These are phyloP conservation scores for Pseudoatta argentina DNA, from an alignment of 1,140 invertebrate species.

Conservation along the genomic window DNA sequence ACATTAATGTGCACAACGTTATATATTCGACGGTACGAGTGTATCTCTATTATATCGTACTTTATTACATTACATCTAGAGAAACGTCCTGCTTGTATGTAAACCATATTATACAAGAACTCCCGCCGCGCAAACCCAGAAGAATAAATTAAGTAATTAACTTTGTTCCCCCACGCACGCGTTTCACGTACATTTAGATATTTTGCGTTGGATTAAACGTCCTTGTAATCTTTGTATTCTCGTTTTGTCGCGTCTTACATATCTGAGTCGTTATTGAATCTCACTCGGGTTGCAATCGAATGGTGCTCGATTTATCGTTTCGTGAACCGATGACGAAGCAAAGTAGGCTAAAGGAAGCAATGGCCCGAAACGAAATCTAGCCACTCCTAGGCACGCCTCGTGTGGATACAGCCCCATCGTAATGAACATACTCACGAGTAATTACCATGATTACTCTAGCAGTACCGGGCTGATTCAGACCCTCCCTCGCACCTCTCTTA, in stretches of 20 bases:
- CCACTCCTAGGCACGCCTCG: conserved; percentile 69
- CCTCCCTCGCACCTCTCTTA: background rate
- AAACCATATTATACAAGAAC: conserved; percentile 11
- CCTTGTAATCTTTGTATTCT: background rate
- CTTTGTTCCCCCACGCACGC: background rate
- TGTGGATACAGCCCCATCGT: conserved; percentile 20
- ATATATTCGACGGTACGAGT: background rate
- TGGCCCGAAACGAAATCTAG: conserved; percentile 70
- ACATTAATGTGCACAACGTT: conserved; percentile 44
- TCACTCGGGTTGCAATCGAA: background rate
- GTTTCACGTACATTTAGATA: background rate
- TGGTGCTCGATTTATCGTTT: conserved; percentile 56
- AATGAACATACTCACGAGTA: conserved; percentile 73
- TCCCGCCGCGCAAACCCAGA: background rate
- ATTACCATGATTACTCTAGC: conserved; percentile 73
- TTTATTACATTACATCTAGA: conserved; percentile 24
- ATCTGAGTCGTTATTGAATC: background rate
- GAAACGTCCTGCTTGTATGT: background rate
- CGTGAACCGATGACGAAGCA: background rate
- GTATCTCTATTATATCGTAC: conserved; percentile 29
- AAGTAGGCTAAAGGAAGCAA: conserved; percentile 63
- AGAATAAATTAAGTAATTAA: conserved; percentile 25
- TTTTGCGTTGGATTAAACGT: background rate
- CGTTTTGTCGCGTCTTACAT: conserved; percentile 1
- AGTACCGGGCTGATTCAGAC: conserved; percentile 59